phyloP scores from a whole-genome alignment of 2,113 vertebrate species.

The Puma concolor region DNA sequence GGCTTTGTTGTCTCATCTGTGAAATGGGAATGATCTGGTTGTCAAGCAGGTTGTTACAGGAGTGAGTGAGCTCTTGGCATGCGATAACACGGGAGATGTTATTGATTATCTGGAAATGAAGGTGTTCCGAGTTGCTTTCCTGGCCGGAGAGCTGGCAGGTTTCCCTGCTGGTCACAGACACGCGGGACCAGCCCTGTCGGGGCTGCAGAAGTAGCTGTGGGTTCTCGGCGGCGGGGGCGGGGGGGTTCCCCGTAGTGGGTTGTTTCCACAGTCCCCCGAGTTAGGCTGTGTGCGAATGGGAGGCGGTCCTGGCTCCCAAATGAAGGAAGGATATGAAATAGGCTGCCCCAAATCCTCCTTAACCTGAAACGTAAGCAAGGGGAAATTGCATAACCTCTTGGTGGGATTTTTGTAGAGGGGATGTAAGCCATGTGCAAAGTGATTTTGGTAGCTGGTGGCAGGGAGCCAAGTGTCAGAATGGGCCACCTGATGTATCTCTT shows the following conservation, averaged over 20 bases:
- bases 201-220: not conserved
- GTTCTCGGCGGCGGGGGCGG: not conserved
- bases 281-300: not conserved
- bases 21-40: not conserved
- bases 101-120: not conserved
- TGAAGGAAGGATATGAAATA: not conserved
- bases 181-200: rapidly evolving
- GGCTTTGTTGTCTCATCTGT: not conserved
- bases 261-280: not conserved
- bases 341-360: not conserved
- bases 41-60: not conserved
- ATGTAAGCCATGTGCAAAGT: rapidly evolving
- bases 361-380: not conserved
- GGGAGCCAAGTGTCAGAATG: not conserved
- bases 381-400: not conserved
- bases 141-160: not conserved
- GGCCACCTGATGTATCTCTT: not conserved
- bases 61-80: not conserved
- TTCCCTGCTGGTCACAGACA: not conserved
- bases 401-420: not conserved
- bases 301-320: not conserved
- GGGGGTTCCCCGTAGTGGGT: not conserved
- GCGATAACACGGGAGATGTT: not conserved
- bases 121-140: not conserved
- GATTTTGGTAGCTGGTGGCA: not conserved